Percentiles rank a stretch among this genome's conserved stretches.
Evolutionary conservation across 2,113 vertebrate genomes (phyloP).

Genomic region (Saccopteryx bilineata): DNA sequence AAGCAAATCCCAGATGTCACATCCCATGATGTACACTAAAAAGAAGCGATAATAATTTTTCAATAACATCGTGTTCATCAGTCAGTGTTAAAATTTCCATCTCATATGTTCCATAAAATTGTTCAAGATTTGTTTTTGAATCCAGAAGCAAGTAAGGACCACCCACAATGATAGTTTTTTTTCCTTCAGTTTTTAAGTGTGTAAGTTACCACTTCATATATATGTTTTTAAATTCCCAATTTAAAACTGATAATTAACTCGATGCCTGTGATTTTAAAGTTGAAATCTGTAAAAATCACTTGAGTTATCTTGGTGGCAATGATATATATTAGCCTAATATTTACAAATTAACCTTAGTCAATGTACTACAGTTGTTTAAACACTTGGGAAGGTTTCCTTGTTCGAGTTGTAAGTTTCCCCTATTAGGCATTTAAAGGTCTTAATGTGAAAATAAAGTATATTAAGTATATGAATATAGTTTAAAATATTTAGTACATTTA

Average conservation of each 20-base stretch:
- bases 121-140: background rate
- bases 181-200: background rate
- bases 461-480: background rate
- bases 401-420: background rate
- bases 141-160: background rate
- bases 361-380: constrained; percentile 23
- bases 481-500: constrained; percentile 53
- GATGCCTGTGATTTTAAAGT: constrained; percentile 33
- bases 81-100: background rate
- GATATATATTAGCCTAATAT: background rate
- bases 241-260: constrained; percentile 5
- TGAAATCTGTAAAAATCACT: constrained; percentile 32
- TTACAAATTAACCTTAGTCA: constrained; percentile 9
- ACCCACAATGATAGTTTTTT: background rate
- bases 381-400: background rate
- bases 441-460: constrained; percentile 32
- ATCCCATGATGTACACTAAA: background rate
- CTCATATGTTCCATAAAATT: background rate
- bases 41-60: background rate
- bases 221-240: background rate
- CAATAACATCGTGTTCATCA: background rate
- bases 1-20: background rate
- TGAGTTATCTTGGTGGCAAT: constrained; percentile 11
- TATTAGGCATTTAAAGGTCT: background rate
- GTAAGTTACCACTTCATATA: background rate